Conservation (phyloP, 2,113 vertebrate genomes). For the Vombatus ursinus region DNA sequence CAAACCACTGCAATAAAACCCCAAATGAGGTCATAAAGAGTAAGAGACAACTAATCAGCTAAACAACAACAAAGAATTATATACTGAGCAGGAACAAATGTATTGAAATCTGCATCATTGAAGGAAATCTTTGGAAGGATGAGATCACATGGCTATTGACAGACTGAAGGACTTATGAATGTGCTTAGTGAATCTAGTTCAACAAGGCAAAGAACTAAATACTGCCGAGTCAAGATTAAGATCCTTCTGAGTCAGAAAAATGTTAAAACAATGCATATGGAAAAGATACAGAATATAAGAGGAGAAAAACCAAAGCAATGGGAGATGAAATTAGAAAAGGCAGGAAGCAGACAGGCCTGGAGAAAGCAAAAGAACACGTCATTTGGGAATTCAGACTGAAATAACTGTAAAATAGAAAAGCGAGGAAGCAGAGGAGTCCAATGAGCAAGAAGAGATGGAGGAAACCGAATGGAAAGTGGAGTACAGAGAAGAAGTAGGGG, state of each 20-base stretch:
- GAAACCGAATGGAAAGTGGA: not conserved
- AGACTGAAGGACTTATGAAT: not conserved
- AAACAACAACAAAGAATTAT: not conserved
- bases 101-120: not conserved
- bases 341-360: not conserved
- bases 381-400: not conserved
- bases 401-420: no score
- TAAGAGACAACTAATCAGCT: not conserved
- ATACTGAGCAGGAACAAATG: not conserved
- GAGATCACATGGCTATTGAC: not conserved
- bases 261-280: not conserved
- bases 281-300: no score
- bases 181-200: not conserved
- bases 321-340: not conserved
- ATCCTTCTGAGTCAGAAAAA: not conserved
- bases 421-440: no score
- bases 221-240: not conserved
- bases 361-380: not conserved
- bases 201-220: not conserved
- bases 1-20: not conserved
- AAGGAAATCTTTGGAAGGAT: not conserved
- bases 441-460: not conserved
- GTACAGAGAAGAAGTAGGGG: not conserved
- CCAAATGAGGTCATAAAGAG: not conserved
- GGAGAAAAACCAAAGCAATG: not conserved